These are phyloP conservation scores for Altica lythri DNA, from an alignment of 2,888 invertebrate species.

Conservation along the genomic window DNA sequence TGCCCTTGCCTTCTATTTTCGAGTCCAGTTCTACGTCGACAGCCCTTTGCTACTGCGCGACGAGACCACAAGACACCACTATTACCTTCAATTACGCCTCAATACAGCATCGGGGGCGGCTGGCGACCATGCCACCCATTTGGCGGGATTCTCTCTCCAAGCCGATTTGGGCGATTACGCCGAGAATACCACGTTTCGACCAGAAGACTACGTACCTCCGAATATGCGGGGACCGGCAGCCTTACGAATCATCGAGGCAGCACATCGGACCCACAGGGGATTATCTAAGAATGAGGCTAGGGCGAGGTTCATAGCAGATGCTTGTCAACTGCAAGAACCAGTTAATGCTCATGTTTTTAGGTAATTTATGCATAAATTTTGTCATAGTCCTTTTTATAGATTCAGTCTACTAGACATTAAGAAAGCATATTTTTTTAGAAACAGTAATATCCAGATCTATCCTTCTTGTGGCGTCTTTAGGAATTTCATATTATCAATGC, in stretches of 20 bases:
- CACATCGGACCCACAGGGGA: slow-evolving; percentile 81
- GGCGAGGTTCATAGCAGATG: slow-evolving; percentile 86
- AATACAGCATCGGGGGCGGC: slow-evolving; percentile 76
- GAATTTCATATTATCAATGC: too few species aligned
- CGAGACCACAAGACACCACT: slow-evolving; percentile 89
- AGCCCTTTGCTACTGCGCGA: slow-evolving; percentile 88
- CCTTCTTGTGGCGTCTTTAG: too few species aligned
- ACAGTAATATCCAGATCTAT: too few species aligned
- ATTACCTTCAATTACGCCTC: slow-evolving; percentile 92
- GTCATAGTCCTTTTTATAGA: too few species aligned
- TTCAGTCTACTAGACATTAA: too few species aligned
- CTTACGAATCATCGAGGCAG: slow-evolving; percentile 67
- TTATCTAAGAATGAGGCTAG: slow-evolving; percentile 82
- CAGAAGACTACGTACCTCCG: slow-evolving; percentile 83
- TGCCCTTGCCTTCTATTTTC: slow-evolving; percentile 84
- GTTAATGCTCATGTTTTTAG: slow-evolving; percentile 85
- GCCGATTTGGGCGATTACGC: slow-evolving; percentile 87
- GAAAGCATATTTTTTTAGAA: too few species aligned
- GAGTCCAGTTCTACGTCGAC: slow-evolving; percentile 93
- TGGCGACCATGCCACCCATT: slow-evolving; percentile 71
- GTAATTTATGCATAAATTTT: slow-evolving; percentile 59
- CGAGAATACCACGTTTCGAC: slow-evolving; percentile 68
- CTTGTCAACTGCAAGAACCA: slow-evolving; percentile 80
- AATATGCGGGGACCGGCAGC: slow-evolving; percentile 64
- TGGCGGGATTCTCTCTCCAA: slow-evolving; percentile 83